These are phyloP conservation scores for Eulacestoma nigropectus DNA, from an alignment of 2,113 vertebrate genomes.

Conservation along the genomic window DNA sequence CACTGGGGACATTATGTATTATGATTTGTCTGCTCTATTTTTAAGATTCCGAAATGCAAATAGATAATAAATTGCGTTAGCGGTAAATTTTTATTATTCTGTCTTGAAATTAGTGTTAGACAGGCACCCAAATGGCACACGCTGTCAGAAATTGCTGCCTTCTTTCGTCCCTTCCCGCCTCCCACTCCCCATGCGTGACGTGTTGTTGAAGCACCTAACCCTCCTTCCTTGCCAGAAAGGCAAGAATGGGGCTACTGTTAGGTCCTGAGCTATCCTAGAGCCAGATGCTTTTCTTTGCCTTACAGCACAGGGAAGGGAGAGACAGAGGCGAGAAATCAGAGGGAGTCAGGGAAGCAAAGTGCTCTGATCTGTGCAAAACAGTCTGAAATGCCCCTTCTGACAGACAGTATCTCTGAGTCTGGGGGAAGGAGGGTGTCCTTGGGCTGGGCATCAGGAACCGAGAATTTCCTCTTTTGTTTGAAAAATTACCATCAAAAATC, in stretches of 20 bases:
- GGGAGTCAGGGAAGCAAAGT: background rate
- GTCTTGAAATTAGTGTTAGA: conserved; percentile 20
- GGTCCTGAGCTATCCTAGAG: background rate
- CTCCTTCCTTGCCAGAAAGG: conserved; percentile 20
- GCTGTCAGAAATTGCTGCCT: background rate
- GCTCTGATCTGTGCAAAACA: background rate
- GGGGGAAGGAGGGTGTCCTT: background rate
- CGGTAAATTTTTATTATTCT: conserved; percentile 2
- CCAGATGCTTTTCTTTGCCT: conserved; percentile 6
- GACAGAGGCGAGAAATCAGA: background rate
- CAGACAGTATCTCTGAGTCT: fast-evolving
- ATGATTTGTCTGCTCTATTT: conserved; percentile 49
- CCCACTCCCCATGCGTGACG: background rate
- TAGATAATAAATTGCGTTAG: conserved; percentile 29
- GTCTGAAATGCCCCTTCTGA: background rate
- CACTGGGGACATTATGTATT: background rate
- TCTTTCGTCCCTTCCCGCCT: background rate
- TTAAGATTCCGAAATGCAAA: conserved; percentile 56
- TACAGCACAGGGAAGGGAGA: background rate
- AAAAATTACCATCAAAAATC: background rate
- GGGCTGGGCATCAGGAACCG: background rate
- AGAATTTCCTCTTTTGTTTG: background rate
- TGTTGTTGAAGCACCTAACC: conserved; percentile 17
- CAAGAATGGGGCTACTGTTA: conserved; percentile 22
- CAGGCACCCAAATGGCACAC: background rate